Percentiles rank a stretch among this genome's conserved stretches.
Evolutionary conservation across 2,797 vertebrate genomes (phyloP).

Genomic region (Botia kubotai): DNA sequence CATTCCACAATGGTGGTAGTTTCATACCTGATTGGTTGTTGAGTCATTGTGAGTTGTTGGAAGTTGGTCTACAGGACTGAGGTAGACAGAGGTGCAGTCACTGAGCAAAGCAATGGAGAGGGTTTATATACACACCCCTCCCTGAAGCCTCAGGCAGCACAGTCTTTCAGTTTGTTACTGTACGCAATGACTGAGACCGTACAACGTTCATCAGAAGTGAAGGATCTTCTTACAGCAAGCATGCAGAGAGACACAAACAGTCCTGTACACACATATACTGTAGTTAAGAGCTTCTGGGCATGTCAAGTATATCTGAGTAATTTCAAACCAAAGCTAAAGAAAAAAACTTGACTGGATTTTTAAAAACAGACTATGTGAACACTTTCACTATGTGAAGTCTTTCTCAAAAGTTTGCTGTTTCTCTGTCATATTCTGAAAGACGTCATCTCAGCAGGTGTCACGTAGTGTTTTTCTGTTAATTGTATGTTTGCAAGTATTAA

Average conservation of each 20-base stretch:
- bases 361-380: no score
- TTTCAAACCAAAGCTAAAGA: no score
- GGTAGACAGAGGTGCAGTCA: constrained; percentile 45
- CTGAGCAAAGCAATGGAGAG: constrained; percentile 5
- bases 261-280: constrained; percentile 21
- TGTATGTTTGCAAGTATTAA: no score
- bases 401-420: no score
- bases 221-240: constrained; percentile 24
- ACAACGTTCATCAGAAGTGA: constrained; percentile 12
- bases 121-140: constrained; percentile 50
- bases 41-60: constrained; percentile 56
- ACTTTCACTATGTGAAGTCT: no score
- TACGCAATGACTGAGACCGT: neutral
- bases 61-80: constrained; percentile 36
- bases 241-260: constrained; percentile 36
- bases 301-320: no score
- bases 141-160: constrained; percentile 7
- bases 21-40: constrained; percentile 66
- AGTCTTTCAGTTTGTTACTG: neutral
- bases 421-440: no score
- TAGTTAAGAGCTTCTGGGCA: no score
- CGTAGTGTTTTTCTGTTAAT: no score
- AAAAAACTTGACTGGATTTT: no score
- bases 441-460: no score
- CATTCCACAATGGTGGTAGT: neutral